Evolutionary conservation across 2,888 invertebrate species (phyloP), one percentile per base, ranked within the genome.

Genomic region (Hipparchia sbordonii): DNA sequence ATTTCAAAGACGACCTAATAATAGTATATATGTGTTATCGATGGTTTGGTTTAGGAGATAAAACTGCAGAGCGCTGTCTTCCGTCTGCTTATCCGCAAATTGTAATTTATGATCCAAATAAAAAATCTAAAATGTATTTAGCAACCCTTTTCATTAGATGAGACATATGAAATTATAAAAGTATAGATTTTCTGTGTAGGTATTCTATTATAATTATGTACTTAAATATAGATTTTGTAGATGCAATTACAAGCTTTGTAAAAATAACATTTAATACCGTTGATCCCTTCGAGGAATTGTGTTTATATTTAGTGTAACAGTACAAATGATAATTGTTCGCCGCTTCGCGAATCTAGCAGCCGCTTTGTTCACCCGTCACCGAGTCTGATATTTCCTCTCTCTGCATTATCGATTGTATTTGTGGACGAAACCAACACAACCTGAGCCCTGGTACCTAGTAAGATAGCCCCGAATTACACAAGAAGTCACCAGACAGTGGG

Each of bases 331-430:
- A 75, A 77, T 78, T 78, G 75, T 76, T 77, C 51, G 73, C 82
- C 82, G 82, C 84, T 81, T 78, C 81, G 80, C 80, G 81, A 82
- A 83, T 82, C 83, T 81, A 81, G 71, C 75, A 51, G 71, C 69
- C 74, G 80, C 85, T 85, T 84, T 83, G 84, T 85, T 85, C 85
- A 85, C 81, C 84, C 89, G 86, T 82, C 92, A 87, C 81, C 85
- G 82, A 81, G 90, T 92, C 92, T 92, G 92, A 92, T 89, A 90
- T 92, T 90, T 90, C 89, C 90, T 87, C 84, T 80, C 84, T 87
- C 89, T 89, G 90, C 89, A 88, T 91, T 93, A 93, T 93, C 89
- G 93, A 93, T 93, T 92, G 88, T 88, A 88, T 89, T 89, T 83
- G 84, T 84, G 83, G 88, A 89, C 86, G 89, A 81, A 74, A 79